A percentile compares a stretch with the other conserved stretches of the same genome.
Evolutionary conservation across 2,888 invertebrate genomes (phyloP).

Genomic region (Chrysotoxum bicinctum): DNA sequence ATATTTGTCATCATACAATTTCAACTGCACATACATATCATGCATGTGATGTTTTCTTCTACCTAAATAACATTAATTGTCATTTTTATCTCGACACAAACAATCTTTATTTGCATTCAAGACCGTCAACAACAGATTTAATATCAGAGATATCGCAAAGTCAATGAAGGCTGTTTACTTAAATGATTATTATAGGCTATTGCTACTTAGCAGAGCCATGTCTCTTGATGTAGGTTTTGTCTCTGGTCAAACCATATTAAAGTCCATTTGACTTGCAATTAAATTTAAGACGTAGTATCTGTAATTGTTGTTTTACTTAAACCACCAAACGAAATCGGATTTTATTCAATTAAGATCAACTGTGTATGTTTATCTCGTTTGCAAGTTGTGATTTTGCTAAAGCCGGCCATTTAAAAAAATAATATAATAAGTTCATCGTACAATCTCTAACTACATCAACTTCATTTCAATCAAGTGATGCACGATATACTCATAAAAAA

Average conservation of each 20-base stretch:
- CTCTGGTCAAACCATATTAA: background rate
- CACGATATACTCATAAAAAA: background rate
- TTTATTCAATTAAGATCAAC: constrained; percentile 46
- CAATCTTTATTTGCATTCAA: constrained; percentile 6
- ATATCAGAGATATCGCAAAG: constrained; percentile 42
- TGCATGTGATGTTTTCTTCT: background rate
- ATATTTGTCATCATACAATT: background rate
- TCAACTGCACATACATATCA: background rate
- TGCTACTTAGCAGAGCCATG: background rate
- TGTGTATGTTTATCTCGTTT: background rate
- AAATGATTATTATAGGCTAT: background rate
- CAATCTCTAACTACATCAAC: background rate
- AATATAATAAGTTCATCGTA: background rate
- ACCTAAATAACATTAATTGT: background rate
- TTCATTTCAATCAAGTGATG: background rate
- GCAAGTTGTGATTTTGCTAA: background rate
- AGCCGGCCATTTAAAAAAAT: background rate
- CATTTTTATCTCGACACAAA: background rate
- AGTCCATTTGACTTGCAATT: constrained; percentile 24
- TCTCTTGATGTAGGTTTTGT: background rate
- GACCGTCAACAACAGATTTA: background rate
- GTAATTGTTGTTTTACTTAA: background rate
- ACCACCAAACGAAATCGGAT: background rate
- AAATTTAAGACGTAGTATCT: background rate
- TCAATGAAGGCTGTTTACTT: constrained; percentile 22